Evolutionary conservation across 2,888 invertebrate species (phyloP).

Genomic region (Phengaris arion): DNA sequence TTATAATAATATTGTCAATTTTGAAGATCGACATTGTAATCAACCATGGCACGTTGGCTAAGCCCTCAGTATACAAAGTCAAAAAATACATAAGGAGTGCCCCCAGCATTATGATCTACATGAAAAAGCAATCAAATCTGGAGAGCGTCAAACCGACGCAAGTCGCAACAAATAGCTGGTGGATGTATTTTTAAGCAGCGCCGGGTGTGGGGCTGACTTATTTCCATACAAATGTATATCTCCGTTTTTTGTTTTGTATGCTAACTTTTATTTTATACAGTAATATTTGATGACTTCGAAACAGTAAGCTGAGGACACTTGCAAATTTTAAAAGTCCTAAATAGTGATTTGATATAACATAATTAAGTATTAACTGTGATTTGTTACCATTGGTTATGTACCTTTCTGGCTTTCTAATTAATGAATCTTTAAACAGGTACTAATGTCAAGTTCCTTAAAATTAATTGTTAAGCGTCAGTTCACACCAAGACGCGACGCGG

Average conservation of each 20-base stretch:
- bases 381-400: too few relatives aligned
- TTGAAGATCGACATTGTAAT: too few relatives aligned
- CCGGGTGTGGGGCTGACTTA: conserved; percentile 58
- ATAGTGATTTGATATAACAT: too few relatives aligned
- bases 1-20: too few relatives aligned
- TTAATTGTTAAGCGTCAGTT: too few relatives aligned
- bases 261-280: conserved; percentile 58
- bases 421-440: too few relatives aligned
- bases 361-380: too few relatives aligned
- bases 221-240: conserved; percentile 78
- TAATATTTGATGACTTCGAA: conserved; percentile 21
- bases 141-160: conserved; percentile 65
- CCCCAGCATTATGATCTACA: conserved; percentile 57
- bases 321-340: not conserved
- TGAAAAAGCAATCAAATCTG: conserved; percentile 75
- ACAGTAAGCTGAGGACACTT: not conserved
- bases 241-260: conserved; percentile 53
- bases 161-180: conserved; percentile 64
- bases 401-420: too few relatives aligned
- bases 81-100: conserved; percentile 19
- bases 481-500: too few relatives aligned
- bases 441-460: too few relatives aligned
- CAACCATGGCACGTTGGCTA: too few relatives aligned
- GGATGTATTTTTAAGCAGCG: conserved; percentile 70
- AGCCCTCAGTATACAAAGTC: conserved; percentile 2